Base-by-base conservation (phyloP, 2,888 invertebrate genomes). In the Dolomedes plantarius region DNA sequence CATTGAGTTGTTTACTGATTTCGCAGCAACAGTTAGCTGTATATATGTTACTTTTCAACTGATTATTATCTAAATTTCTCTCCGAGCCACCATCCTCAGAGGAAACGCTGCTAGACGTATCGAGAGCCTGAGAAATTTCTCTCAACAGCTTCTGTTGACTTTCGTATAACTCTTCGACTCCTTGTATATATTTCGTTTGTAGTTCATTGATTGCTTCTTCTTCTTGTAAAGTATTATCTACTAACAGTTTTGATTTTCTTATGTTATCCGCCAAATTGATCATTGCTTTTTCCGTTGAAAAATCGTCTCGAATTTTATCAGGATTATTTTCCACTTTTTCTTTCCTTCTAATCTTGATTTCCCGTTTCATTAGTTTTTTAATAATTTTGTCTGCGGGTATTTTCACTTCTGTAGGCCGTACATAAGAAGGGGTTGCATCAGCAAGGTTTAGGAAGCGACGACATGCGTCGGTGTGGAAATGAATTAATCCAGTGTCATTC, bases 181-280 rank as follows among this genome's bases (percentile, higher is more conserved):
- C 73, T 28, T 28, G 16, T 7, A 68, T 39, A 16, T 74, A 80
- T 39, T 73, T 56, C 19, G 19, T 67, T n/a, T 80, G 73, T 23
- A 67, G 31, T 11, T 46, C 36, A 29, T 56, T 50, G 1, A 74
- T 36, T 19, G 11, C 11, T 36, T 73, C 50, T 68, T 74, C 74
- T 5, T 74, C 50, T 16, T 56, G 28, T n/a, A 32, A 68, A 28
- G 50, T 39, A 16, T 19, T 31, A 29, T 80, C 68, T 2, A 80
- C 29, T 23, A 73, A 19, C 5, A 36, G 1, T 64, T 80, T 80
- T 2, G 74, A 65, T 29, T 80, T 73, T 6, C 67, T 23, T 74
- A 74, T 74, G 39, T 39, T 80, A 39, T 74, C 65, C 16, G 80
- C 67, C 36, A 80, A 56, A 19, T 74, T 50, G n/a, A 50, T 74